Evolutionary conservation across 2,113 vertebrate species (phyloP), one percentile per base, ranked within the genome.

Genomic region (Pseudonaja textilis): DNA sequence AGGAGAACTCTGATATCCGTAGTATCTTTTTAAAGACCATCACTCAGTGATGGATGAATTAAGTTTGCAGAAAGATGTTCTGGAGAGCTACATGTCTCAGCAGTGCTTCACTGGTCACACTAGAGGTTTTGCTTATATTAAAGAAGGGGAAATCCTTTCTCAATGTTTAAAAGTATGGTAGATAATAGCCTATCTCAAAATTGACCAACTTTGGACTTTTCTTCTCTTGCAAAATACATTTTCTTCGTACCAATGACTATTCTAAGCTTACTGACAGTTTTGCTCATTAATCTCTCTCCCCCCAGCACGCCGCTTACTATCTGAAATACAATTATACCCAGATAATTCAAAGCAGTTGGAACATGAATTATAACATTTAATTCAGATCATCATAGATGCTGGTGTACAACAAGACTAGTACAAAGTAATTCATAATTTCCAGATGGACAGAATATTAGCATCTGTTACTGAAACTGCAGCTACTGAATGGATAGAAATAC

Each of bases 391-490:
- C 39, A 57, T 89, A 39, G 61, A 88, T 88, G 42, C 34, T 47
- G 18, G 25, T 45, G 11, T 93, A 74, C 20, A 57, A 88, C 34
- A 54, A 90, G 47, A 57, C 39, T 64, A 2, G 34, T 50, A 85
- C 69, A 52, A 59, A 56, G 54, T 74, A 85, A 18, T 89, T 92
- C 47, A 42, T 57, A 69, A 50, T 4, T 69, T 91, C 85, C 92
- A 93, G 85, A 74, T 88, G 89, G 61, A 81, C 52, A 87, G 45
- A n/a, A 34, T 52, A 93, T 87, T 88, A 88, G 50, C 89, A 93
- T 74, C 85, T 91, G 86, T 56, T 88, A 45, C 39, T 74, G 50
- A 52, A 88, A 12, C 39, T 87, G 52, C 86, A 91, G 39, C 7
- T 59, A 81, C 0, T n/a, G 54, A 81, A 93, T 93, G 85, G 74